Evolutionary conservation across 2,113 vertebrate genomes (phyloP), one percentile per base, ranked within the genome.

Genomic region (Catagonus wagneri): DNA sequence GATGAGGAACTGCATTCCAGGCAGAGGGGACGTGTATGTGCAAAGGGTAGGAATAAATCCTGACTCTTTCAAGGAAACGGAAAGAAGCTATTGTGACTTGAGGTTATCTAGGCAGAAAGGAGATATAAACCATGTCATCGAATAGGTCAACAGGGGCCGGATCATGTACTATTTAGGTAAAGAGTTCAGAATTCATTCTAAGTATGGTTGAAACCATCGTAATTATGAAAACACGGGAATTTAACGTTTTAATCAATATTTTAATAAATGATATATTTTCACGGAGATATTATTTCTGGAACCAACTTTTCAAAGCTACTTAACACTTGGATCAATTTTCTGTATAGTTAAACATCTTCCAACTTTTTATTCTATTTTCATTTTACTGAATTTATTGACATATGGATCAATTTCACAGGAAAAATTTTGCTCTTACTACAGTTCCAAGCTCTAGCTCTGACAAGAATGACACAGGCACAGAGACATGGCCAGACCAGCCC

Each of bases 301-400:
- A 68, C 44, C 25, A 80, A 93, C 23, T 95, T 87, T 81, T 95
- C 39, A 95, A 89, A 88, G n/a, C 44, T 86, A 23, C 60, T 89
- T 94, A 96, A 83, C 44, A 71, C 54, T 95, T 83, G 36, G 72
- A 71, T 96, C 90, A 94, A 83, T 96, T 94, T 97, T 79, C 56
- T 86, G 17, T 25, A n/a, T 39, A 58, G 8, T 25, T 29, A 90
- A 87, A 93, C 32, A 39, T 12, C 14, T 92, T 81, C 32, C 23
- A 39, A 34, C 27, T 86, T 74, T 61, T 79, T 75, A n/a, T 92
- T 94, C 44, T 78, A 15, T 74, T 94, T 95, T 89, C 63, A 89
- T 94, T 88, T 89, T 58, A 58, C 36, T 63, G 39, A 88, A 93
- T n/a, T n/a, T n/a, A n/a, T n/a, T n/a, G n/a, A n/a, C n/a, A n/a